phyloP scores from a whole-genome alignment of 1,140 invertebrate genomes.

The Dysdera silvatica region DNA sequence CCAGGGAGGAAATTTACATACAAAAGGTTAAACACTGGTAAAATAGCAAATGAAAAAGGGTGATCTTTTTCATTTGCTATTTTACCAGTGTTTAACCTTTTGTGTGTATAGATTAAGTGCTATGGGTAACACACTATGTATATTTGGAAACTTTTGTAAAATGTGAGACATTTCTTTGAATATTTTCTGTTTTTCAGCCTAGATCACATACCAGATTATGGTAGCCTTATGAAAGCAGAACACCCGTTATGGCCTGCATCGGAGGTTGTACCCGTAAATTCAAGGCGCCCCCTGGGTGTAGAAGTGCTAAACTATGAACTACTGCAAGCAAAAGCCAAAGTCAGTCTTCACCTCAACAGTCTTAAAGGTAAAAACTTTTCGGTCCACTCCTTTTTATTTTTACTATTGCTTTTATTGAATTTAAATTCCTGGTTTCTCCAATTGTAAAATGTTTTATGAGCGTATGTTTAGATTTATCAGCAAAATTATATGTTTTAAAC shows the following conservation, averaged over 20 bases:
- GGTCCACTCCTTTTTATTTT: too few species aligned
- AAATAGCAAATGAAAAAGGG: too few species aligned
- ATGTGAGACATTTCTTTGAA: background rate
- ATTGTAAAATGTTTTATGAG: background rate
- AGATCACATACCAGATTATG: constrained; percentile 16
- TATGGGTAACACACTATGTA: too few species aligned
- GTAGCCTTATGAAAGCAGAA: constrained; percentile 7
- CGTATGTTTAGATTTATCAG: background rate
- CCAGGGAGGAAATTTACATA: too few species aligned
- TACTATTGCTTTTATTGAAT: too few species aligned
- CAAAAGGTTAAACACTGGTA: too few species aligned
- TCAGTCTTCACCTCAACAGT: constrained; percentile 18
- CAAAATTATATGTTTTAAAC: background rate
- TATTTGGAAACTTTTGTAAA: background rate
- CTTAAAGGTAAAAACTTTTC: constrained; percentile 23
- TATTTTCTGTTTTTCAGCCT: background rate
- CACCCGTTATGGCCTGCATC: background rate
- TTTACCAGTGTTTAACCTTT: too few species aligned
- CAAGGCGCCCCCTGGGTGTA: constrained; percentile 10
- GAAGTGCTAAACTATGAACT: too few species aligned
- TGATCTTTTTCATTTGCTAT: too few species aligned
- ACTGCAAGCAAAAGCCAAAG: too few species aligned
- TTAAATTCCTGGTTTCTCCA: background rate
- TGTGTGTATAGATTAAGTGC: too few species aligned
- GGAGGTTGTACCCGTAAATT: constrained; percentile 12